Percentiles rank a stretch among this genome's conserved stretches.
Evolutionary conservation across 2,113 vertebrate species (phyloP).

Genomic region (Catharus bicknelli): DNA sequence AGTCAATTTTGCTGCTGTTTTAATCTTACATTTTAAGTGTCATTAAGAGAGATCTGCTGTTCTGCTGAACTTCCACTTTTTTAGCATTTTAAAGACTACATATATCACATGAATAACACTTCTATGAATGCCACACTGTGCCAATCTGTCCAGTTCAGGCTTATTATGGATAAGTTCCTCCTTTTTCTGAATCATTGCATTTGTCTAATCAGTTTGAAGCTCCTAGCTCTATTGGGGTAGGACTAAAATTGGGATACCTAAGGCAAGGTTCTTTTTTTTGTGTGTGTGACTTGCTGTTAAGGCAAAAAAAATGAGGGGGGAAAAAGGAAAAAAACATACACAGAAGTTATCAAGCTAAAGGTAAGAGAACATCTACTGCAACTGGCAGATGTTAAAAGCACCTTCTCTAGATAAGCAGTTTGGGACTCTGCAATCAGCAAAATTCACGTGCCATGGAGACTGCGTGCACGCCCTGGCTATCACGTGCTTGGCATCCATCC

Average conservation of each 20-base stretch:
- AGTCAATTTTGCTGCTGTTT: neutral
- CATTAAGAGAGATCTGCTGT: neutral
- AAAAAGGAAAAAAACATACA: neutral
- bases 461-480: accelerated
- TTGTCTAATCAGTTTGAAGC: neutral
- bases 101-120: neutral
- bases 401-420: neutral
- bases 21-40: neutral
- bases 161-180: neutral
- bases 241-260: neutral
- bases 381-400: neutral
- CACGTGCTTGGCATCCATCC: neutral
- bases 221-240: neutral
- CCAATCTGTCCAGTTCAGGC: neutral
- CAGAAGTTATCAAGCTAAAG: neutral
- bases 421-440: neutral
- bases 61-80: neutral
- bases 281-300: neutral
- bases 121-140: neutral
- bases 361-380: neutral
- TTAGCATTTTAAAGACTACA: neutral
- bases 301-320: neutral
- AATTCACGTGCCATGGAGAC: neutral
- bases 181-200: neutral
- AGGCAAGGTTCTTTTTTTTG: neutral